Conservation (phyloP, 2,888 invertebrate species). For the Patella depressa region DNA sequence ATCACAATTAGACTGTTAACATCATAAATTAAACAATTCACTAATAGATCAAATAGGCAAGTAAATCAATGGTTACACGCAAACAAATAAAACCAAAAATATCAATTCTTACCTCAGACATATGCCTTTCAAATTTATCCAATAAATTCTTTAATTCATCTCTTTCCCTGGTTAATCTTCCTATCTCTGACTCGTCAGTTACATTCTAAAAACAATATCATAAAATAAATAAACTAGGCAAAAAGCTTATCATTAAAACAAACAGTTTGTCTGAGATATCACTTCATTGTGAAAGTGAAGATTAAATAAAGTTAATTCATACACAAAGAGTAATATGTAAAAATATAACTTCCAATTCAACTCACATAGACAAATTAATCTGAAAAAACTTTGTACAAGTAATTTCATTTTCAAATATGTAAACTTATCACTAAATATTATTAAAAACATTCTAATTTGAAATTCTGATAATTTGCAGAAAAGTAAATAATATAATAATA, state of each 20-base stretch:
- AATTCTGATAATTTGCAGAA: too few relatives aligned
- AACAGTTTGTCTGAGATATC: background rate
- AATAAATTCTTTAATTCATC: slow-evolving; percentile 70
- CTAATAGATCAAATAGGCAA: too few relatives aligned
- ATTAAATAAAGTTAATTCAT: background rate
- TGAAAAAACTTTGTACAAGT: too few relatives aligned
- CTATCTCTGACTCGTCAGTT: slow-evolving; percentile 60
- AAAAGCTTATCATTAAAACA: background rate
- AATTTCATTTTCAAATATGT: too few relatives aligned
- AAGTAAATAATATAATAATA: background rate
- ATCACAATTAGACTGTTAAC: too few relatives aligned
- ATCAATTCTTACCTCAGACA: slow-evolving; percentile 65
- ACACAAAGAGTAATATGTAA: background rate
- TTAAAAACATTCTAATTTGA: too few relatives aligned
- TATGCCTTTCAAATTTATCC: slow-evolving; percentile 71
- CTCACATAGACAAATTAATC: background rate
- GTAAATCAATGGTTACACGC: too few relatives aligned
- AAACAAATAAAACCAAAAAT: too few relatives aligned
- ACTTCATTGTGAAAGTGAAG: background rate
- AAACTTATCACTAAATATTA: too few relatives aligned
- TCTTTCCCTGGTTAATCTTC: slow-evolving; percentile 64
- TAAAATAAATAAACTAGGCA: background rate
- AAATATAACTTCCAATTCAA: background rate
- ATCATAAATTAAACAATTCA: too few relatives aligned
- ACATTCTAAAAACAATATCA: slow-evolving; percentile 45